A percentile compares a stretch with the other conserved stretches of the same genome.
phyloP scores from a whole-genome alignment of 2,888 invertebrate genomes.

The Monopis laevigella region DNA sequence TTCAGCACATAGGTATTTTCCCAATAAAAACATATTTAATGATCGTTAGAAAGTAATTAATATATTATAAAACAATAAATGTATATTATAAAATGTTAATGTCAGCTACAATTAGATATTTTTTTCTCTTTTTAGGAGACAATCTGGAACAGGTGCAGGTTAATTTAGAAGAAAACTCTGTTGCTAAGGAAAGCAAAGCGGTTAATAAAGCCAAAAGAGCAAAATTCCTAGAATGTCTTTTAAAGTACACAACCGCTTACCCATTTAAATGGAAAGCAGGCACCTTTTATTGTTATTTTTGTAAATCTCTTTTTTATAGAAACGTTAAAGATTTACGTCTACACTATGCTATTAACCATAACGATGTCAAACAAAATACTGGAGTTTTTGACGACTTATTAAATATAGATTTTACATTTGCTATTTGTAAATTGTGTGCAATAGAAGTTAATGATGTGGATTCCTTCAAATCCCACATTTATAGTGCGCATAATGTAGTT shows the following conservation, averaged over 20 bases:
- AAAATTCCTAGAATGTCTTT: constrained; percentile 23
- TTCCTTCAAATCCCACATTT: constrained; percentile 39
- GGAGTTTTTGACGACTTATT: constrained; percentile 37
- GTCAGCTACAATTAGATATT: no score
- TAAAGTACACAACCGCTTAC: constrained; percentile 48
- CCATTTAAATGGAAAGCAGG: constrained; percentile 58
- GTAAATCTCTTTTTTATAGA: constrained; percentile 39
- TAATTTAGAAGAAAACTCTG: no score
- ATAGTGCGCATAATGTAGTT: constrained; percentile 34
- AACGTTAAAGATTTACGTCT: constrained; percentile 51
- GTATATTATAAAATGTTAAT: no score
- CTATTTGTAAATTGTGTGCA: constrained; percentile 42
- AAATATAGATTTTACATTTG: constrained; percentile 48
- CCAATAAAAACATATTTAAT: no score
- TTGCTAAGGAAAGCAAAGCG: no score
- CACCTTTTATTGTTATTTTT: constrained; percentile 50
- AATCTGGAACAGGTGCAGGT: no score
- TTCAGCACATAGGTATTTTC: no score
- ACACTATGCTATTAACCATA: constrained; percentile 38
- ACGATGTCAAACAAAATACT: constrained; percentile 23
- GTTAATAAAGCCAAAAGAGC: no score
- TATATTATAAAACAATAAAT: no score
- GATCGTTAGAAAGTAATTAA: no score
- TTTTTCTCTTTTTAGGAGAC: no score
- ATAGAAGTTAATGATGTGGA: constrained; percentile 34